Evolutionary conservation across 2,797 vertebrate genomes (phyloP), one percentile per base, ranked within the genome.

Genomic region (Phrynocephalus guinanensis): DNA sequence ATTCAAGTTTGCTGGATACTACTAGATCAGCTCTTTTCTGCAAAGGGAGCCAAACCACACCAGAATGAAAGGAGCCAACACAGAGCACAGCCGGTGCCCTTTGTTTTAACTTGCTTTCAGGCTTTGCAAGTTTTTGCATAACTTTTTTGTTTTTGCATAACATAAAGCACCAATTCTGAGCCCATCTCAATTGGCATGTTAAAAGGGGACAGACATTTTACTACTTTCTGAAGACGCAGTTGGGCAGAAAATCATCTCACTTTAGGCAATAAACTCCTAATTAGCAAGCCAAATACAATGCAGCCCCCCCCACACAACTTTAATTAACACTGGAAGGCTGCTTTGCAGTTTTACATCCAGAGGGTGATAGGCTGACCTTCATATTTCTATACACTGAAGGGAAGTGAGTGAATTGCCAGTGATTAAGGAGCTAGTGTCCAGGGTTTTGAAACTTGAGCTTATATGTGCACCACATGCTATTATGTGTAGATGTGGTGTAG

Each of bases 211-310:
- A 66, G 80, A 82, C 71, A 90, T 75, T 52, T 75, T 88, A 86
- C 75, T 72, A 85, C n/a, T 84, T 50, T 91, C 90, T 91, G 79
- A 90, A 91, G 73, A 75, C 0, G 48, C 83, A 77, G 85, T 72
- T 66, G 84, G 90, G 83, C 20, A 89, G 80, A 95, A 90, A 33
- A 91, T 30, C 75, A 83, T 7, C 60, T 79, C 87, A 87, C 70
- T 93, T 89, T 87, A 87, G 82, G 92, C 81, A 79, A 90, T 76
- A 85, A 87, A 71, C 90, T 89, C 90, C 75, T 86, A 94, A 94
- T 95, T 92, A 94, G 93, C 90, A 94, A 87, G 76, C 87, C 91
- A 93, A 92, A 92, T 84, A 90, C 70, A 86, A 90, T 63, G 86
- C 75, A 60, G 85, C 84, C 75, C 90, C 79, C 73, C 84, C 90